These are phyloP conservation scores for Fulmarus glacialis DNA, from an alignment of 2,113 vertebrate species.

Conservation along the genomic window DNA sequence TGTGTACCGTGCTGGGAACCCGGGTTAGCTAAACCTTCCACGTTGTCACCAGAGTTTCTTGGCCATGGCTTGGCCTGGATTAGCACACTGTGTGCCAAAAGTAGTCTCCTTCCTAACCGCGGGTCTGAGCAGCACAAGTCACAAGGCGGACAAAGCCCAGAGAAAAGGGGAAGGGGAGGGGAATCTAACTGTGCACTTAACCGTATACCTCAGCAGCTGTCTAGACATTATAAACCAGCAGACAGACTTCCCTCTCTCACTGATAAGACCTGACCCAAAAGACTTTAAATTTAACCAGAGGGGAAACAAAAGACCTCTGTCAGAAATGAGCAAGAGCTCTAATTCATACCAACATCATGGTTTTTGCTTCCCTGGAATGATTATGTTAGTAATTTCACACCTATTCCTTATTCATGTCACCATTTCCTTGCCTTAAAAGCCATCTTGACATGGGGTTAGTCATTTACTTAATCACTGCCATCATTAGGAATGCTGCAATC, in stretches of 20 bases:
- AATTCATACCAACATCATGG: background rate
- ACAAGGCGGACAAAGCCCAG: background rate
- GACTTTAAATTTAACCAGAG: background rate
- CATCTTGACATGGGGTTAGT: background rate
- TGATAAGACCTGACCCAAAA: background rate
- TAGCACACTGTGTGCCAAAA: rapidly evolving
- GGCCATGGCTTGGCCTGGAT: rapidly evolving
- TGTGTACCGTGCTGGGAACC: rapidly evolving
- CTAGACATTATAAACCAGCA: background rate
- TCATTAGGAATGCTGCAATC: background rate
- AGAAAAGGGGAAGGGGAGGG: background rate
- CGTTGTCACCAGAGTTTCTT: background rate
- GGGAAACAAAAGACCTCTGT: background rate
- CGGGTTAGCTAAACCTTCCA: too few species aligned
- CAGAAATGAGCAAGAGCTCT: background rate
- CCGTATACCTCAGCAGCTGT: background rate
- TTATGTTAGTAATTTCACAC: background rate
- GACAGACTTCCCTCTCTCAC: background rate
- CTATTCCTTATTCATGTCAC: background rate
- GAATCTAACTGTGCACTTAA: background rate
- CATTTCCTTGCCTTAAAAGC: background rate
- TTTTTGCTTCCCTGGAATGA: background rate
- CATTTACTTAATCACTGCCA: background rate
- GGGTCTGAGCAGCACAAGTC: background rate
- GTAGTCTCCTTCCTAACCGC: rapidly evolving